Evolutionary conservation across 2,113 vertebrate species (phyloP).

Genomic region (Scophthalmus maximus): DNA sequence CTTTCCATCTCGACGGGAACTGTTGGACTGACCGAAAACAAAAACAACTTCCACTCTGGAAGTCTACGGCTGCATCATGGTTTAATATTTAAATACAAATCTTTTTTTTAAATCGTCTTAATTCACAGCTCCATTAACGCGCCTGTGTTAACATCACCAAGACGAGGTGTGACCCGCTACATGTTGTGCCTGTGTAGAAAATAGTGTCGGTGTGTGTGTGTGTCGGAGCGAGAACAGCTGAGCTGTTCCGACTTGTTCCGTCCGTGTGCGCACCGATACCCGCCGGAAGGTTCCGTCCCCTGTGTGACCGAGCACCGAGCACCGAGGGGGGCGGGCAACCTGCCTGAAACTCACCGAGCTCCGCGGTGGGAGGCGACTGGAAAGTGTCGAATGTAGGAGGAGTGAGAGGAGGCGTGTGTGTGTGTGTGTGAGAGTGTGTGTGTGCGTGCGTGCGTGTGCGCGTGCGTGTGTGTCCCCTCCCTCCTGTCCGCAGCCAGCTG

Average conservation of each 20-base stretch:
- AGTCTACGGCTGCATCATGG: conserved; percentile 50
- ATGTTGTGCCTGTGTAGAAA: too few relatives aligned
- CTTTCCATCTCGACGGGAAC: conserved; percentile 48
- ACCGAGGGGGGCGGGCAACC: too few relatives aligned
- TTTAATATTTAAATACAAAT: too few relatives aligned
- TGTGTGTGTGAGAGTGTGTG: neutral
- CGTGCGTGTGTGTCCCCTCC: too few relatives aligned
- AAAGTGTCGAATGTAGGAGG: neutral
- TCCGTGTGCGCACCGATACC: too few relatives aligned
- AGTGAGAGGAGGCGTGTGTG: conserved; percentile 30
- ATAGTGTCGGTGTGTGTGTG: too few relatives aligned
- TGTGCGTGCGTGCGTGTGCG: neutral
- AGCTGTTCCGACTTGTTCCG: too few relatives aligned
- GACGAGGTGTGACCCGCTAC: neutral
- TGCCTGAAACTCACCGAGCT: neutral
- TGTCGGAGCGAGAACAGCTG: too few relatives aligned
- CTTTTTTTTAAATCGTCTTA: too few relatives aligned
- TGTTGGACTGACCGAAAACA: too few relatives aligned
- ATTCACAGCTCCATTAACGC: conserved; percentile 47
- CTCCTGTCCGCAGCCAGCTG: too few relatives aligned
- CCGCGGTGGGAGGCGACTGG: conserved; percentile 44
- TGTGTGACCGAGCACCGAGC: neutral
- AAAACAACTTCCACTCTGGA: too few relatives aligned
- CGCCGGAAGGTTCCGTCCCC: neutral
- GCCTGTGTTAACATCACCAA: conserved; percentile 6